Percentiles rank a stretch among this genome's conserved stretches.
These are phyloP conservation scores for Hermetia illucens DNA, from an alignment of 1,140 invertebrate genomes.

Conservation along the genomic window DNA sequence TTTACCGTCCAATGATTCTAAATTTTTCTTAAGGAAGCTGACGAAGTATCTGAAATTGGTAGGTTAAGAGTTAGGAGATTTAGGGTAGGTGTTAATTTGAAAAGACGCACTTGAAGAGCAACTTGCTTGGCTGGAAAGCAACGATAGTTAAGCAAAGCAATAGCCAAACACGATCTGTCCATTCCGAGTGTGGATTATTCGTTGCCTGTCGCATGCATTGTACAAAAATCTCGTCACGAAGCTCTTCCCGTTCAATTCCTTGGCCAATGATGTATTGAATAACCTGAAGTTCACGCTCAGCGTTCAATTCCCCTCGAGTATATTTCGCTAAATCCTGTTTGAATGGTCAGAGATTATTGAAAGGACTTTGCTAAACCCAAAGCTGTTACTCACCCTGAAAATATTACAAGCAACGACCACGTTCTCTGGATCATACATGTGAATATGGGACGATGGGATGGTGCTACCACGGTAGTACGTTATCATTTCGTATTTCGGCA, in stretches of 20 bases:
- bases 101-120: slow-evolving; percentile 44
- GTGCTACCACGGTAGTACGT: slow-evolving; percentile 72
- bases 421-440: slow-evolving; percentile 91
- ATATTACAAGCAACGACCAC: slow-evolving; percentile 77
- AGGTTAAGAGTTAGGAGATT: slow-evolving; percentile 25
- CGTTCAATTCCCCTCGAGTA: slow-evolving; percentile 67
- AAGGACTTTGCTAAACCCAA: too few relatives aligned
- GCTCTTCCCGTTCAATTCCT: slow-evolving; percentile 75
- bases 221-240: slow-evolving; percentile 78
- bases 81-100: not conserved
- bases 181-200: slow-evolving; percentile 69
- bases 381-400: slow-evolving; percentile 68
- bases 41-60: slow-evolving; percentile 44
- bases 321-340: slow-evolving; percentile 78
- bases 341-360: slow-evolving; percentile 14
- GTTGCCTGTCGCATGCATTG: slow-evolving; percentile 76
- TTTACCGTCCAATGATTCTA: slow-evolving; percentile 48
- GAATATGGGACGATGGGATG: slow-evolving; percentile 88
- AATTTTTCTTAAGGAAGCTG: slow-evolving; percentile 61
- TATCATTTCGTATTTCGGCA: slow-evolving; percentile 88
- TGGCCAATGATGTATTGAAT: slow-evolving; percentile 76
- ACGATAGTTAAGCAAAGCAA: slow-evolving; percentile 78
- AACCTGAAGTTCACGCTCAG: slow-evolving; percentile 62
- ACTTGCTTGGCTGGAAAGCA: slow-evolving; percentile 82
- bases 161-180: slow-evolving; percentile 73